Evolutionary conservation across 2,888 invertebrate genomes (phyloP), one percentile per base, ranked within the genome.

Genomic region (Platycheirus rosarum): DNA sequence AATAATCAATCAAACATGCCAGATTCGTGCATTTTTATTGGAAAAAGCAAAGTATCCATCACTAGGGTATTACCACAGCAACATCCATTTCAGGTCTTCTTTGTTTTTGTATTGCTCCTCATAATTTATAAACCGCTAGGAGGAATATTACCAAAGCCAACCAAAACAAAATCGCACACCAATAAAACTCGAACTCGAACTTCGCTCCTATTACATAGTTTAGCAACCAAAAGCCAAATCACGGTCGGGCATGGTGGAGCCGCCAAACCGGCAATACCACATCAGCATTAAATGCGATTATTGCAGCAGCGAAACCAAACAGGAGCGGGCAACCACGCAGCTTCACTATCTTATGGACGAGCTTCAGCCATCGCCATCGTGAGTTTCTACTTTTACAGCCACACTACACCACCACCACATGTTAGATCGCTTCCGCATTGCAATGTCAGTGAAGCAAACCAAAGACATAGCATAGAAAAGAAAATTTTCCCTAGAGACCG

Each of bases 141-240:
- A 40, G 48, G 48, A 62, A 53, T 57, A 69, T 68, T 51, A 70
- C 37, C 46, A 66, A 60, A 70, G 55, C 60, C 65, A 70, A 55
- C 60, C 65, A 80, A 75, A 70, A 62, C 46, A 44, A 80, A 80
- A 42, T 42, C 26, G 29, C 57, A n/a, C 60, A 51, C 65, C 60
- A 80, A n/a, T 80, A 76, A 75, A 80, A 80, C 51, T 76, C 76
- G 80, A 80, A 75, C 80, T 76, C 80, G 75, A 80, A 80, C 80
- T 80, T 80, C 80, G 70, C 53, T 80, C 40, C 70, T 80, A 76
- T 70, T 80, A 74, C 69, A 79, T 79, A 78, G 66, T 40, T 44
- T 13, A 13, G 3, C 53, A 74, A 49, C 63, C 51, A 79, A 79
- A 68, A 26, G 44, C 44, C 74, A 69, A 79, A 79, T 74, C 69